Evolutionary conservation across 2,797 vertebrate species (phyloP).

Genomic region (Brotula barbata): DNA sequence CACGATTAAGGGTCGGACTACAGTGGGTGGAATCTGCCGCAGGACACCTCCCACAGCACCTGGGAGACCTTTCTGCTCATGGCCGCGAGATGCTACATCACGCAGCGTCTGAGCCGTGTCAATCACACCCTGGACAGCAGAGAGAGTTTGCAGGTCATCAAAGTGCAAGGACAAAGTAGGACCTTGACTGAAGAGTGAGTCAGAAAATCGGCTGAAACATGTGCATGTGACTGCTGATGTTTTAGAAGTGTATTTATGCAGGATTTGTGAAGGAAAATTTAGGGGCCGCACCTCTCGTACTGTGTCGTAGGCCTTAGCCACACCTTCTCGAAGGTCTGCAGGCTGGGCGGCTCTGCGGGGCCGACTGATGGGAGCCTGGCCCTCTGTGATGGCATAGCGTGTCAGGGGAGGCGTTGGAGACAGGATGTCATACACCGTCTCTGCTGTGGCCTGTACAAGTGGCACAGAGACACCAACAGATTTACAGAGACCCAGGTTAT

Average conservation of each 20-base stretch:
- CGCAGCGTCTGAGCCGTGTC: conserved; percentile 92
- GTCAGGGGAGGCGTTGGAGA: conserved; percentile 87
- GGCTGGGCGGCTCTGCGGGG: conserved; percentile 84
- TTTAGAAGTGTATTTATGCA: background rate
- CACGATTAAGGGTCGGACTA: conserved; percentile 90
- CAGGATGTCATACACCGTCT: conserved; percentile 93
- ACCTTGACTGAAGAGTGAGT: background rate
- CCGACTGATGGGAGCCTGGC: conserved; percentile 72
- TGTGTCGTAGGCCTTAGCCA: conserved; percentile 91
- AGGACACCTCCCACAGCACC: conserved; percentile 91
- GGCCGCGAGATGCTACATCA: conserved; percentile 88
- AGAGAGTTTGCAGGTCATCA: conserved; percentile 4
- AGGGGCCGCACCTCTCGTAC: conserved; percentile 84
- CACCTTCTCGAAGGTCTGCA: conserved; percentile 89
- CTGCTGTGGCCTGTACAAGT: conserved; percentile 86
- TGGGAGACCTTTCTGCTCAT: conserved; percentile 91
- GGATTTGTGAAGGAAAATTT: background rate
- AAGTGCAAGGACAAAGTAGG: too few relatives aligned
- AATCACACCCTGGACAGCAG: conserved; percentile 82
- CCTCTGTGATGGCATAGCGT: conserved; percentile 82
- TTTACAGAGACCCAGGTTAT: background rate
- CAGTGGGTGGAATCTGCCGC: conserved; percentile 92
- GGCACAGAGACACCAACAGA: background rate
- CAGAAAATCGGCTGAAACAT: background rate
- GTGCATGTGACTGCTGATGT: background rate